These are phyloP conservation scores for Erpobdella octoculata DNA, from an alignment of 2,888 invertebrate species.

Conservation along the genomic window DNA sequence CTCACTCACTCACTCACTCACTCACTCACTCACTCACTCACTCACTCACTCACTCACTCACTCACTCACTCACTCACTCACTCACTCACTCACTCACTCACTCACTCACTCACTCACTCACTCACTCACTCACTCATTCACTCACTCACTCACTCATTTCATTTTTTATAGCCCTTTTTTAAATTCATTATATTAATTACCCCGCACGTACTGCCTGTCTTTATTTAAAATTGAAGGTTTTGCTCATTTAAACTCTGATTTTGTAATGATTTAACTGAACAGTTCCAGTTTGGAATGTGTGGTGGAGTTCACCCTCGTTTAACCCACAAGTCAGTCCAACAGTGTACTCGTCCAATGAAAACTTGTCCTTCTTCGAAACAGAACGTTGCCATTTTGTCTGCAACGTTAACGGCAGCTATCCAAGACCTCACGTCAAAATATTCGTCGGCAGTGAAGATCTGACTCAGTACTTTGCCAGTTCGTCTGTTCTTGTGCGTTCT, in stretches of 20 bases:
- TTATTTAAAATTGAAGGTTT: no score
- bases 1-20: background rate
- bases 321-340: background rate
- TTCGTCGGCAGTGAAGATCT: slow-evolving; percentile 27
- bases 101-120: background rate
- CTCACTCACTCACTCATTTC: background rate
- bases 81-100: background rate
- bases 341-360: background rate
- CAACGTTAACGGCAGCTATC: slow-evolving; percentile 24
- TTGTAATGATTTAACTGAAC: background rate
- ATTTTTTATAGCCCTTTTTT: no score
- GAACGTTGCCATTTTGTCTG: slow-evolving; percentile 20
- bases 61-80: background rate
- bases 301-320: slow-evolving; percentile 20
- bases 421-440: slow-evolving; percentile 21
- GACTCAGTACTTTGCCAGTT: slow-evolving; percentile 12
- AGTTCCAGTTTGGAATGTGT: slow-evolving; percentile 17
- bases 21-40: background rate
- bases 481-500: slow-evolving; percentile 2
- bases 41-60: background rate
- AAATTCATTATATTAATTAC: no score
- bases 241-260: background rate
- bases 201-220: no score
- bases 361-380: slow-evolving; percentile 13
- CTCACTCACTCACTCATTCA: background rate